phyloP scores from a whole-genome alignment of 2,888 invertebrate species.

The Volucella inflata region DNA sequence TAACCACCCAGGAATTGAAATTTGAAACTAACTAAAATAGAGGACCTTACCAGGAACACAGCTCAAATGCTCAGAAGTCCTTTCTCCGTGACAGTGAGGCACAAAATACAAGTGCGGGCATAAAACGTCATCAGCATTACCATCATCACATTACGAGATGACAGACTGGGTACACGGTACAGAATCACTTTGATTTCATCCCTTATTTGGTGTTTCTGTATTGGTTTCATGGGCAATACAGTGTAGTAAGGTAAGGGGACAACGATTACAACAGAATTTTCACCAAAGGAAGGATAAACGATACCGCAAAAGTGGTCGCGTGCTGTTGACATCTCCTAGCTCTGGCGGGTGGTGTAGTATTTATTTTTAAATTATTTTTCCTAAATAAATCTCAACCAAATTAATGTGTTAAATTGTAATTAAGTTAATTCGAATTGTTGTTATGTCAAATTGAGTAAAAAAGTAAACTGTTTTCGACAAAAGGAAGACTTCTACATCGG shows the following conservation, averaged over 20 bases:
- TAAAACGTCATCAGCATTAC: conserved; percentile 65
- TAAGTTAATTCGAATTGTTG: conserved; percentile 13
- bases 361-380: not conserved
- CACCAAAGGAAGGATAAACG: conserved; percentile 71
- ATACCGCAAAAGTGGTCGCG: conserved; percentile 76
- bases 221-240: conserved; percentile 49
- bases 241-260: conserved; percentile 51
- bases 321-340: conserved; percentile 63
- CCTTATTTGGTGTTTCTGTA: conserved; percentile 55
- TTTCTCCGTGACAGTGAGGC: conserved; percentile 52
- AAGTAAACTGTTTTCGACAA: not conserved
- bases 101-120: conserved; percentile 18
- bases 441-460: conserved; percentile 22
- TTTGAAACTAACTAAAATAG: not conserved
- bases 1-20: conserved; percentile 3
- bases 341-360: conserved; percentile 45
- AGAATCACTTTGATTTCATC: conserved; percentile 56
- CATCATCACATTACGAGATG: conserved; percentile 50
- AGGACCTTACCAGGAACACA: not conserved
- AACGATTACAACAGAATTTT: conserved; percentile 71
- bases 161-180: not conserved
- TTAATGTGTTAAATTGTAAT: conserved; percentile 39
- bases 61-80: conserved; percentile 21
- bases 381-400: conserved; percentile 32
- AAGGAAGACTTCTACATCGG: not conserved